Evolutionary conservation across 1,140 invertebrate species (phyloP).

Genomic region (Phocides pigmalion): DNA sequence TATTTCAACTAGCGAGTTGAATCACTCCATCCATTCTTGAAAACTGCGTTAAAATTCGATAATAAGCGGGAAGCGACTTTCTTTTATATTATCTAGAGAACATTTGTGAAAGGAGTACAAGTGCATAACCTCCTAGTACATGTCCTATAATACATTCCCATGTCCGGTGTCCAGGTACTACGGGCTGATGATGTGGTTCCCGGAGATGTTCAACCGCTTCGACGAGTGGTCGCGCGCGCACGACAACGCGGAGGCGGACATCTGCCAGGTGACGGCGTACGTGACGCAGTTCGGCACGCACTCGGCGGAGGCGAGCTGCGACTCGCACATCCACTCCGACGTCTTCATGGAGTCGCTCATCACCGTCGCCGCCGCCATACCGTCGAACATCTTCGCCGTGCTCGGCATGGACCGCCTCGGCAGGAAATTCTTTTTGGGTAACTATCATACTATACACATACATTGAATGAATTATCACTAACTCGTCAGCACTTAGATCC

Average conservation of each 20-base stretch:
- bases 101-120: too few species aligned
- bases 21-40: too few species aligned
- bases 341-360: slow-evolving; percentile 95
- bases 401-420: slow-evolving; percentile 90
- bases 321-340: slow-evolving; percentile 88
- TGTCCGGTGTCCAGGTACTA: slow-evolving; percentile 93
- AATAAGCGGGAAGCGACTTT: too few species aligned
- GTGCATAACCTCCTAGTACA: too few species aligned
- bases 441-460: too few species aligned
- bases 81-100: too few species aligned
- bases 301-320: slow-evolving; percentile 85
- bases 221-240: slow-evolving; percentile 88
- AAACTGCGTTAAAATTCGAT: too few species aligned
- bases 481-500: too few species aligned
- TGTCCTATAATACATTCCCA: too few species aligned
- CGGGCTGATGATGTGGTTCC: slow-evolving; percentile 96
- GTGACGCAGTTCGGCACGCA: slow-evolving; percentile 87
- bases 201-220: slow-evolving; percentile 94
- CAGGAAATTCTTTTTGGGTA: slow-evolving; percentile 94
- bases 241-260: slow-evolving; percentile 86
- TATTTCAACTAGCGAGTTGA: too few species aligned
- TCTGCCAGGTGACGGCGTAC: slow-evolving; percentile 90
- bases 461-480: too few species aligned
- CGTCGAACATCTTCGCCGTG: slow-evolving; percentile 93
- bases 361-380: slow-evolving; percentile 92